These are phyloP conservation scores for Montifringilla adamsi DNA, from an alignment of 2,113 vertebrate species.

Conservation along the genomic window DNA sequence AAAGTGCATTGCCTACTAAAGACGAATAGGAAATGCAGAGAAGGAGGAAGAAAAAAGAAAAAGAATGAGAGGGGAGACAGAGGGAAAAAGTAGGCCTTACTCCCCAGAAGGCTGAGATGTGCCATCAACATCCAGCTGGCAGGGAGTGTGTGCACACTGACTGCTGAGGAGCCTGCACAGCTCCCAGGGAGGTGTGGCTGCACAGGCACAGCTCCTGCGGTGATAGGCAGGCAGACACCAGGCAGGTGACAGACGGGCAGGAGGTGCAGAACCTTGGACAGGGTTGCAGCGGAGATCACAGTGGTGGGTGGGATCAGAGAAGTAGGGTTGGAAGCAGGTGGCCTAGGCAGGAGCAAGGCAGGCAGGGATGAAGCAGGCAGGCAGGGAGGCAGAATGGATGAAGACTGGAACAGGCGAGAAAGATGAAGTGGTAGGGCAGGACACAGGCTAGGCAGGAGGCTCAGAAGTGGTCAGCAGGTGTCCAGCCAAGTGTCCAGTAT, in stretches of 20 bases:
- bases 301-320: background rate
- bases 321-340: background rate
- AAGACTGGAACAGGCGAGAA: background rate
- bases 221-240: accelerated
- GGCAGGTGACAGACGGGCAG: background rate
- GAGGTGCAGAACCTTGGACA: background rate
- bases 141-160: background rate
- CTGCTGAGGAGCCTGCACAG: too few species aligned
- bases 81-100: background rate
- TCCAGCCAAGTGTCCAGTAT: background rate
- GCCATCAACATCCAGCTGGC: accelerated
- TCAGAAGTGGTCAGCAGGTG: background rate
- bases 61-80: background rate
- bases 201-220: background rate
- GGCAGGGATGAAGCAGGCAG: background rate
- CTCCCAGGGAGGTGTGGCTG: accelerated
- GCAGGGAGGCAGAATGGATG: background rate
- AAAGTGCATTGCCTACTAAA: background rate
- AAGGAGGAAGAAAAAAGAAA: background rate
- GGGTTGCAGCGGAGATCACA: accelerated
- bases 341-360: background rate
- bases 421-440: background rate
- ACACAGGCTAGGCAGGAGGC: background rate
- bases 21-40: background rate
- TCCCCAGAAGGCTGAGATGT: too few species aligned